phyloP scores from a whole-genome alignment of 2,113 vertebrate species.

The Illadopsis cleaveri region DNA sequence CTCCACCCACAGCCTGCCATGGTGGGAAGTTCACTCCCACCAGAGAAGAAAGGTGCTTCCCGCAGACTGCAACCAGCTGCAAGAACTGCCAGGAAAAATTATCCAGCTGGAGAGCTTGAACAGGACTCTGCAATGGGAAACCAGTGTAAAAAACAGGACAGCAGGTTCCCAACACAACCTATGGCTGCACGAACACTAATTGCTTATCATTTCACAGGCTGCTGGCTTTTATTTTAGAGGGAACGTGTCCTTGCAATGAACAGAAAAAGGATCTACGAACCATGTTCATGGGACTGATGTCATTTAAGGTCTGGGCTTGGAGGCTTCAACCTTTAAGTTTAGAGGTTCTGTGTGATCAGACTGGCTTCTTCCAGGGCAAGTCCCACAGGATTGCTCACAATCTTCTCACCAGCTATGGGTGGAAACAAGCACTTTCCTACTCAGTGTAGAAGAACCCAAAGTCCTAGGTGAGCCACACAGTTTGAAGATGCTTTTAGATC shows the following conservation, averaged over 20 bases:
- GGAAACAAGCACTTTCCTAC: not conserved
- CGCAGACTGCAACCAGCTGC: rapidly evolving
- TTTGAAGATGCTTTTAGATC: not conserved
- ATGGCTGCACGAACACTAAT: not conserved
- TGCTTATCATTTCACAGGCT: not conserved
- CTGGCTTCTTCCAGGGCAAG: not conserved
- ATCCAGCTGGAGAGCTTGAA: not conserved
- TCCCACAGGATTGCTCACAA: not conserved
- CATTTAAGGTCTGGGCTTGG: not conserved
- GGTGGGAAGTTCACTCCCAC: not conserved
- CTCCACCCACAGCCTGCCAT: rapidly evolving
- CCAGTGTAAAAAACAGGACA: not conserved
- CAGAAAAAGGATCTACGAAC: not conserved
- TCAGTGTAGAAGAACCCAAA: not conserved
- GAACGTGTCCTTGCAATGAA: not conserved
- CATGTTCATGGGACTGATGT: not conserved
- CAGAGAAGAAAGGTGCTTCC: not conserved
- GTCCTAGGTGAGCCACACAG: not conserved
- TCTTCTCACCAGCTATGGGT: not conserved
- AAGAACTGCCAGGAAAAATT: not conserved
- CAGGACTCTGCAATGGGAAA: not conserved
- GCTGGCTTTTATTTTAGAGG: not conserved
- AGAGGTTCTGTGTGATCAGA: rapidly evolving
- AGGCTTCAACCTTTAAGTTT: not conserved
- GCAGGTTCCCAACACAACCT: rapidly evolving